Base-by-base conservation (phyloP, 92 coral and sea anemone species). In the Pocillopora meandrina region DNA sequence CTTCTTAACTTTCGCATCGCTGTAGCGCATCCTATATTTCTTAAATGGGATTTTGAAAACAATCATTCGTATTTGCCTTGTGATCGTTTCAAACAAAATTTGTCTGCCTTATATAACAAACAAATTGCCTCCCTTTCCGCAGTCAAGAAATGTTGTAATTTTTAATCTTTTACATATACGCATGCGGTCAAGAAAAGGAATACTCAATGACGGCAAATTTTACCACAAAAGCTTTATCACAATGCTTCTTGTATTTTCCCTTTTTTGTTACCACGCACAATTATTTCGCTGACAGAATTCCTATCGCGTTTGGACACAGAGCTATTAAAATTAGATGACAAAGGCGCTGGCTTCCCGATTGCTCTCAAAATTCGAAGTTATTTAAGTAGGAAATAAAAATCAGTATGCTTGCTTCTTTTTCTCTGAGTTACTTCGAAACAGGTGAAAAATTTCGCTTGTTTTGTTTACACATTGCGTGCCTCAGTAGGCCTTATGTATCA, bases 131-230 rank as follows among this genome's bases (percentile, higher is more conserved):
- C 56, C 42, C 0, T 5, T 59, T 26, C 12, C 60, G 3, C 9
- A 57, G 21, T 59, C 67, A 20, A 19, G 26, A 23, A 69, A 81
- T 33, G 19, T 69, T 58, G 60, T 21, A 34, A 35, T 13, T 1
- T 57, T 55, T 35, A 19, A 26, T 47, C 2, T 5, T 58, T 5
- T 81, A 35, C 49, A 59, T 71, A 58, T 20, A 21, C 59, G 60
- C 35, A 36, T 71, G 85, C 63, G 85, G 85, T 81, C 19, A 60
- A 34, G 34, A 17, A 35, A 42, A 26, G 61, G 18, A 35, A 59
- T 35, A 70, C 16, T 58, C 35, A 71, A 47, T 81, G 65, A 36
- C 33, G 66, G 52, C 23, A 34, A 21, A 18, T 71, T 42, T 18
- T 20, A 65, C 55, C 82, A 65, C 82, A 62, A 63, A 63, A 33